Percentiles rank a stretch among this genome's conserved stretches.
These are phyloP conservation scores for Autographa gamma DNA, from an alignment of 2,888 invertebrate genomes.

Conservation along the genomic window DNA sequence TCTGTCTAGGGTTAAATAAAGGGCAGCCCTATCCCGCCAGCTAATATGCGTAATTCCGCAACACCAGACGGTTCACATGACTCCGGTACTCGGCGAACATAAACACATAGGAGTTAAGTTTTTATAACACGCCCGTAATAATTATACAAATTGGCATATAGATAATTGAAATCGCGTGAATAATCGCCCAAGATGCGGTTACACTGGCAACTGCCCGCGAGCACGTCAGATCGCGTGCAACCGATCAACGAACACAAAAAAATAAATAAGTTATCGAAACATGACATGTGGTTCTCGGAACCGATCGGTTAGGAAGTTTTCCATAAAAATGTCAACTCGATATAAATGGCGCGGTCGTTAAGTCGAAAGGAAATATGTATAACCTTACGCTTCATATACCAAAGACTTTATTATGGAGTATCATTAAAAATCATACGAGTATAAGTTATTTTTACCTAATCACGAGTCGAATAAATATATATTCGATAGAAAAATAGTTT, in stretches of 20 bases:
- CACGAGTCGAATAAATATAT: background rate
- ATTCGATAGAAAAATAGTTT: background rate
- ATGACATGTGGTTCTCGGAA: slow-evolving; percentile 71
- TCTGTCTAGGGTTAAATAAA: slow-evolving; percentile 17
- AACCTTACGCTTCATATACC: slow-evolving; percentile 8
- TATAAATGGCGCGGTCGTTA: slow-evolving; percentile 45
- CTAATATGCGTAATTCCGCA: slow-evolving; percentile 40
- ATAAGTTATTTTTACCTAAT: background rate
- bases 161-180: slow-evolving; percentile 81
- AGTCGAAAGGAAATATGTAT: slow-evolving; percentile 34
- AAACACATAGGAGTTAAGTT: slow-evolving; percentile 59
- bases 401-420: slow-evolving; percentile 7
- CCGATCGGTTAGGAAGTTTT: slow-evolving; percentile 48
- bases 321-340: slow-evolving; percentile 53
- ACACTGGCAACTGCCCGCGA: slow-evolving; percentile 69
- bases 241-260: slow-evolving; percentile 57
- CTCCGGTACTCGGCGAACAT: slow-evolving; percentile 31
- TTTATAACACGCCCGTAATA: slow-evolving; percentile 66
- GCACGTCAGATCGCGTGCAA: slow-evolving; percentile 81
- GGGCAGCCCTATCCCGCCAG: slow-evolving; percentile 18
- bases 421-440: background rate
- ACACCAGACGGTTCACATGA: slow-evolving; percentile 39
- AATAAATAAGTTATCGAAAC: slow-evolving; percentile 67
- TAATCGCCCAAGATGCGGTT: slow-evolving; percentile 71
- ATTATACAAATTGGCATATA: slow-evolving; percentile 74